phyloP scores from a whole-genome alignment of 92 coral and sea anemone species.

The Pocillopora meandrina region DNA sequence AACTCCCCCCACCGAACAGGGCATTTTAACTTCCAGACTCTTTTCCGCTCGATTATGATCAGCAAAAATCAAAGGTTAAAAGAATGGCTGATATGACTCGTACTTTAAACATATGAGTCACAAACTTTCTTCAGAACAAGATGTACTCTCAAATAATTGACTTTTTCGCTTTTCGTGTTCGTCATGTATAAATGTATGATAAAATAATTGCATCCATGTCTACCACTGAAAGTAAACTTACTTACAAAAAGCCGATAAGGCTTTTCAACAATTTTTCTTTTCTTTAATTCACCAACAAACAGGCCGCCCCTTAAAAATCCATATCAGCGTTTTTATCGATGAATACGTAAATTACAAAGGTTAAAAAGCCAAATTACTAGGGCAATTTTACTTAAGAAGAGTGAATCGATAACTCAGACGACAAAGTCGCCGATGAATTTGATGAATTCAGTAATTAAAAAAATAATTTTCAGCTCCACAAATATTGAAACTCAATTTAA shows the following conservation, averaged over 20 bases:
- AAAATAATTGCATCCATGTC: too few relatives aligned
- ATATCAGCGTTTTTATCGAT: not conserved
- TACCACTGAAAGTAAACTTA: too few relatives aligned
- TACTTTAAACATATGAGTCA: too few relatives aligned
- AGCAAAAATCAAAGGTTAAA: not conserved
- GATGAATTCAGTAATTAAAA: not conserved
- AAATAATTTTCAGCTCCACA: slow-evolving; percentile 3
- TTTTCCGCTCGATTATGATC: slow-evolving; percentile 14
- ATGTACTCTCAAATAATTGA: too few relatives aligned
- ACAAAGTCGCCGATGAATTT: slow-evolving; percentile 13
- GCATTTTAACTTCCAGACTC: slow-evolving; percentile 6
- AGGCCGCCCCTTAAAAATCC: slow-evolving; percentile 6
- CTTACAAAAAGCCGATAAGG: slow-evolving; percentile 1
- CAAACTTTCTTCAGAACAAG: too few relatives aligned
- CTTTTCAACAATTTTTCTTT: not conserved
- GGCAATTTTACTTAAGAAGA: slow-evolving; percentile 3
- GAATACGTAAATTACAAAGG: slow-evolving; percentile 21
- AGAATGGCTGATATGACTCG: not conserved
- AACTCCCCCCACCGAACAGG: not conserved
- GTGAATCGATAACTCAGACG: not conserved
- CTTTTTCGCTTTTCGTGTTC: too few relatives aligned
- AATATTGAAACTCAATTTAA: not conserved
- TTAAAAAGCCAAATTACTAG: not conserved
- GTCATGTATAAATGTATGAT: too few relatives aligned
- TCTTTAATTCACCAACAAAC: not conserved